A percentile compares a stretch with the other conserved stretches of the same genome.
Evolutionary conservation across 1,140 invertebrate genomes (phyloP).

Genomic region (Drosophila varians): DNA sequence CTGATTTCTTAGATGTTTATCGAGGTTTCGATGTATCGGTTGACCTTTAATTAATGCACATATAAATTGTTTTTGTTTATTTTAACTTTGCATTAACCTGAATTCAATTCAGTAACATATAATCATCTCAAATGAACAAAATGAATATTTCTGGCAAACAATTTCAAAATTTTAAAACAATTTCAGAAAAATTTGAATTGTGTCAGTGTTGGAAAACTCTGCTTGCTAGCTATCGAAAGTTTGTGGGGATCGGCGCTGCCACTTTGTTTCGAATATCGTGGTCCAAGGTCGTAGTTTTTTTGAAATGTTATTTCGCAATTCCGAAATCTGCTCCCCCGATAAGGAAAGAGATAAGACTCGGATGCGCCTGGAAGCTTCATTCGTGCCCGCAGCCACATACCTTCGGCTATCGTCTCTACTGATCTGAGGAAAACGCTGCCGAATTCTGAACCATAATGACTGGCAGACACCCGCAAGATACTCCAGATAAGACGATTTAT

Average conservation of each 20-base stretch:
- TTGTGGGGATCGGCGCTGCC: not conserved
- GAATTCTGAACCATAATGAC: not conserved
- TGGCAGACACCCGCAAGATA: conserved; percentile 31
- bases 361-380: conserved; percentile 28
- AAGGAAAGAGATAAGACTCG: conserved; percentile 57
- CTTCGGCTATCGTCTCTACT: conserved; percentile 8
- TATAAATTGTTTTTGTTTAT: too few species aligned
- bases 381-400: not conserved
- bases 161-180: too few species aligned
- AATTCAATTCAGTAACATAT: too few species aligned
- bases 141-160: too few species aligned
- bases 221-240: not conserved
- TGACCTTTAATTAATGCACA: not conserved
- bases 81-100: too few species aligned
- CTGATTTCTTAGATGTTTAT: not conserved
- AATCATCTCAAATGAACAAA: too few species aligned
- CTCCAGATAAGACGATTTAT: conserved; percentile 49
- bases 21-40: not conserved
- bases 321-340: conserved; percentile 28
- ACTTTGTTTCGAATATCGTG: conserved; percentile 8
- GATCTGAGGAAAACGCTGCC: conserved; percentile 10
- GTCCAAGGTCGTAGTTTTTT: conserved; percentile 27
- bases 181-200: too few species aligned
- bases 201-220: not conserved
- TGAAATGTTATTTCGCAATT: conserved; percentile 35